These are phyloP conservation scores for Amazona finschi DNA, from an alignment of 2,797 vertebrate genomes.

Conservation along the genomic window DNA sequence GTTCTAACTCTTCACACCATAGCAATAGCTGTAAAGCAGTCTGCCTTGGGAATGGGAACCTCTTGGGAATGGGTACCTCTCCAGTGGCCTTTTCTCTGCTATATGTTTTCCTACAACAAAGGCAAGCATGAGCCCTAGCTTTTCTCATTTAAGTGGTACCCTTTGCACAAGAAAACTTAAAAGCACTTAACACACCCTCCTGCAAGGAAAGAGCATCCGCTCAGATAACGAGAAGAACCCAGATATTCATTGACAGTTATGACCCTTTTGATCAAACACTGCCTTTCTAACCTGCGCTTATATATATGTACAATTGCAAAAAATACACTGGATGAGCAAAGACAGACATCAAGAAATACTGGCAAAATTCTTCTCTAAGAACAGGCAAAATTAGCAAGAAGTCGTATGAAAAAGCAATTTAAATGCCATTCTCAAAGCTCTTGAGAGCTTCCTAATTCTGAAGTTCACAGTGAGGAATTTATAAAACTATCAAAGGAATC, in stretches of 20 bases:
- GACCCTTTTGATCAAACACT: neutral
- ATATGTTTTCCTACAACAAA: neutral
- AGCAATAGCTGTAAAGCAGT: neutral
- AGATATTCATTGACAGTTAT: neutral
- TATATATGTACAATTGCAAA: neutral
- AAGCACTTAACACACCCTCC: neutral
- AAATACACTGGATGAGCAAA: neutral
- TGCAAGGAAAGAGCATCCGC: neutral
- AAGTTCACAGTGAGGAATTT: conserved; percentile 32
- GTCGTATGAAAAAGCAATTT: neutral
- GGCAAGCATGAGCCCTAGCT: neutral
- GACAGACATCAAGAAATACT: neutral
- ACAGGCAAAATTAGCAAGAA: neutral
- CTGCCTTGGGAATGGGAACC: neutral
- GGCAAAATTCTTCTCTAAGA: neutral
- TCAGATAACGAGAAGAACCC: neutral
- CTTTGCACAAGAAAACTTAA: neutral
- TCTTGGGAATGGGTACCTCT: neutral
- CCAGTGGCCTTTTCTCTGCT: neutral
- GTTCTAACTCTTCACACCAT: neutral
- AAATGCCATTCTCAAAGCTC: neutral
- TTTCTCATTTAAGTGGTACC: neutral
- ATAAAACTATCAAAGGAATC: conserved; percentile 56
- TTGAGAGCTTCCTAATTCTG: neutral
- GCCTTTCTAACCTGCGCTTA: neutral